Base-by-base conservation (phyloP, 2,888 invertebrate genomes). In the Drosophila prostipennis region DNA sequence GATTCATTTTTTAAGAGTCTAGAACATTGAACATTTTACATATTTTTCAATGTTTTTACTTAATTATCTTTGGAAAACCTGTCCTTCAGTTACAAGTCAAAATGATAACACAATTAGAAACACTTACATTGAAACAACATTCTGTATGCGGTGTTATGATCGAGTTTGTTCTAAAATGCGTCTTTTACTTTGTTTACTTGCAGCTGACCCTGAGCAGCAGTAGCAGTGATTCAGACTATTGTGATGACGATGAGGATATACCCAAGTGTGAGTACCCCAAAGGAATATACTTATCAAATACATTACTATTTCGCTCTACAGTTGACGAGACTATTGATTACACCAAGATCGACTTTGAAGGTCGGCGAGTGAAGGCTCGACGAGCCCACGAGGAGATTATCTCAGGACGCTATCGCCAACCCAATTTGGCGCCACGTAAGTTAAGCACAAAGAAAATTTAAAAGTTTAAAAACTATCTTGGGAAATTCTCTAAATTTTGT, bases 321-420 rank as follows among this genome's bases (percentile, higher is more conserved):
- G 91, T 87, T 81, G 92, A 91, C 56, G 92, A 92, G 58, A 87
- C 90, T 19, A 90, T 92, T 68, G 92, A 92, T 69, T 91, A 92
- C 32, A 90, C 92, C 1, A 91, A 91, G 74, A 91, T 92, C 55
- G 92, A 92, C 70, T 92, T 91, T 65, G 92, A 92, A 56, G 90
- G 91, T 3, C 87, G 92, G 2, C 87, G 91, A 8, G 90, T 92
- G 0, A 92, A 92, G 74, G 92, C 92, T 10, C 85, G 92, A 3
- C 82, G 92, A 10, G 92, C 92, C 0, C 92, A 92, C 54, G 92
- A 92, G 74, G 92, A 92, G 79, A 90, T 92, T 36, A 90, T 92
- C 43, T 91, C 92, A 11, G 92, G 92, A 43, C 87, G 91, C 11
- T 92, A 90, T 76, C 89, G 92, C 13, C 91, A 92, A 71, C 92